phyloP scores from a whole-genome alignment of 2,113 vertebrate species.

The Pelusios castaneus region DNA sequence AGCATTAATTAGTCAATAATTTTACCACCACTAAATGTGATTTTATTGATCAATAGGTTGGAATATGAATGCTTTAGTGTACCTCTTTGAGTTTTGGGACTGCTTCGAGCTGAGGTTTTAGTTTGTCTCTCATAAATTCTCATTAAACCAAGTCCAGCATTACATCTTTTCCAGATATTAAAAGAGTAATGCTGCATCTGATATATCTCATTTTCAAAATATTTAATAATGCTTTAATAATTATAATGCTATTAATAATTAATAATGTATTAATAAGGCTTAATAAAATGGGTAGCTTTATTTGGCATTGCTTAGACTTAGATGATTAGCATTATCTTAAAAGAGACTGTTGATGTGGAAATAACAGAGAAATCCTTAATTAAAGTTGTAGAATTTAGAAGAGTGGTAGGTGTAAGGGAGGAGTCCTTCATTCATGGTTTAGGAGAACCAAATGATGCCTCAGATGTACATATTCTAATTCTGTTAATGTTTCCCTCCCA shows the following conservation, averaged over 20 bases:
- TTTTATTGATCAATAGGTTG: slow-evolving; percentile 26
- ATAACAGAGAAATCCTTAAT: neutral
- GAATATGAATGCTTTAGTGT: slow-evolving; percentile 28
- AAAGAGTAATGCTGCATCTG: neutral
- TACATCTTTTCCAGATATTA: neutral
- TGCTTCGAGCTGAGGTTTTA: neutral
- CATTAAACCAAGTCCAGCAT: slow-evolving; percentile 7
- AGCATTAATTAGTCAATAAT: slow-evolving; percentile 54
- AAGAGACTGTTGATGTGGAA: neutral
- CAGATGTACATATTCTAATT: neutral
- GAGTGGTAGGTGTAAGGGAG: neutral
- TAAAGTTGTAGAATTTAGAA: neutral
- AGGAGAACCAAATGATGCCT: neutral
- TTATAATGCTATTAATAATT: too few relatives aligned
- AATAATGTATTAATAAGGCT: too few relatives aligned
- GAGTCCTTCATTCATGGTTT: neutral
- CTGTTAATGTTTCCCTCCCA: neutral
- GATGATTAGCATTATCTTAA: neutral
- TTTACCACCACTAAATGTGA: slow-evolving; percentile 16
- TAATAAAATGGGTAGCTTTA: neutral
- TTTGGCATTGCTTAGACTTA: neutral
- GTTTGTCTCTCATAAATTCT: neutral
- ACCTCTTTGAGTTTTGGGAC: neutral
- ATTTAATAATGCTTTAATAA: too few relatives aligned
- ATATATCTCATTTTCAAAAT: neutral